phyloP scores from a whole-genome alignment of 2,888 invertebrate species.

The Theretra japonica region DNA sequence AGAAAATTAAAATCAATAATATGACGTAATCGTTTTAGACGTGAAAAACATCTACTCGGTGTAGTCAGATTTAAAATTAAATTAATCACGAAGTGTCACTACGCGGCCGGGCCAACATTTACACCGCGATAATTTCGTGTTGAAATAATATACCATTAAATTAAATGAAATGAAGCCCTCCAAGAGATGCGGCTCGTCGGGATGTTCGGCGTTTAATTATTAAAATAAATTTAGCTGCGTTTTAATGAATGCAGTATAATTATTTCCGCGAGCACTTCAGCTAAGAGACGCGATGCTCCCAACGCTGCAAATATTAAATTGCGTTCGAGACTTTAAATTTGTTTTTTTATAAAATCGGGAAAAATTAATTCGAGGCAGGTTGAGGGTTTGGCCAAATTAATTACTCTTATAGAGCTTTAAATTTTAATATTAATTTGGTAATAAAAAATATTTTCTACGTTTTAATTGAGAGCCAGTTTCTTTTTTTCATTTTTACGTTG shows the following conservation, averaged over 20 bases:
- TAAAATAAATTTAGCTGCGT: constrained; percentile 17
- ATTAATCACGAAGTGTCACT: neutral
- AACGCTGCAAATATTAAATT: neutral
- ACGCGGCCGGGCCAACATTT: neutral
- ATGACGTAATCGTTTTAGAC: too few species aligned
- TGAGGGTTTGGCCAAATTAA: too few species aligned
- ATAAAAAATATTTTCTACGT: too few species aligned
- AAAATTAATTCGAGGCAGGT: neutral
- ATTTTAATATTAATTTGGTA: too few species aligned
- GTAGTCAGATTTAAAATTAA: neutral
- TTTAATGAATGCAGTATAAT: constrained; percentile 24
- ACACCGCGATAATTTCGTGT: neutral
- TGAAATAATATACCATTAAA: constrained; percentile 8
- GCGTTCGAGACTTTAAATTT: neutral
- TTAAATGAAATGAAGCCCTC: neutral
- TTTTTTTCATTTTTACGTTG: too few species aligned
- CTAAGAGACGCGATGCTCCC: neutral
- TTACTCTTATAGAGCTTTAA: too few species aligned
- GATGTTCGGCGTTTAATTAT: neutral
- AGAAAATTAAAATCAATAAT: too few species aligned
- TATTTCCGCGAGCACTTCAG: neutral
- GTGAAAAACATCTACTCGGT: too few species aligned
- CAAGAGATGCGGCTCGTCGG: neutral
- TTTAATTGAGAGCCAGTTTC: too few species aligned
- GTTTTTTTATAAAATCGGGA: neutral